phyloP scores from a whole-genome alignment of 2,113 vertebrate species.

The Oncorhynchus tshawytscha region DNA sequence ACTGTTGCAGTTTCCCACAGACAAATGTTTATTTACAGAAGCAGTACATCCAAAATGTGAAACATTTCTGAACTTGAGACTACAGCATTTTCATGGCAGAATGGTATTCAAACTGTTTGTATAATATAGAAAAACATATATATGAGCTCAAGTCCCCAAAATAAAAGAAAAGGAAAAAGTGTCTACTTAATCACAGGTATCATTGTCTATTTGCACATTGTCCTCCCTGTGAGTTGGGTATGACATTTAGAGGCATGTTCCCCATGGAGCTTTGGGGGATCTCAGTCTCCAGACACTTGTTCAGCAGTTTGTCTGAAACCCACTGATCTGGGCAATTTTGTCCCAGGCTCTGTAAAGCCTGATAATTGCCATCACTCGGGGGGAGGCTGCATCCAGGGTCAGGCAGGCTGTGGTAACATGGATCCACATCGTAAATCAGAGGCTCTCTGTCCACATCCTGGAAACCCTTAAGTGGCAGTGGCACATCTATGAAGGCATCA shows the following conservation, averaged over 20 bases:
- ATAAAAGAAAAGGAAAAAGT: background rate
- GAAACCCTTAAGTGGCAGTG: background rate
- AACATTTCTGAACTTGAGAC: background rate
- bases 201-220: background rate
- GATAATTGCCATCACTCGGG: conserved; percentile 38
- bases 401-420: background rate
- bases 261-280: background rate
- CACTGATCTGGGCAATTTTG: conserved; percentile 4
- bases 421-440: conserved; percentile 7
- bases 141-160: background rate
- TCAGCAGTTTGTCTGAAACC: background rate
- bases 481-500: background rate
- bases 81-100: too few relatives aligned
- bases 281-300: background rate
- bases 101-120: background rate
- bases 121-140: background rate
- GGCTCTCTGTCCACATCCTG: background rate
- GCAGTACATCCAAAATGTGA: background rate
- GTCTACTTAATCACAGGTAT: conserved; percentile 9
- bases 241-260: too few relatives aligned
- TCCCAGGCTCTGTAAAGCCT: conserved; percentile 36
- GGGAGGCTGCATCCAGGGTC: background rate
- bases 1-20: too few relatives aligned
- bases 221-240: too few relatives aligned
- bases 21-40: too few relatives aligned